Evolutionary conservation across 2,113 vertebrate species (phyloP).

Genomic region (Notiomystis cincta): DNA sequence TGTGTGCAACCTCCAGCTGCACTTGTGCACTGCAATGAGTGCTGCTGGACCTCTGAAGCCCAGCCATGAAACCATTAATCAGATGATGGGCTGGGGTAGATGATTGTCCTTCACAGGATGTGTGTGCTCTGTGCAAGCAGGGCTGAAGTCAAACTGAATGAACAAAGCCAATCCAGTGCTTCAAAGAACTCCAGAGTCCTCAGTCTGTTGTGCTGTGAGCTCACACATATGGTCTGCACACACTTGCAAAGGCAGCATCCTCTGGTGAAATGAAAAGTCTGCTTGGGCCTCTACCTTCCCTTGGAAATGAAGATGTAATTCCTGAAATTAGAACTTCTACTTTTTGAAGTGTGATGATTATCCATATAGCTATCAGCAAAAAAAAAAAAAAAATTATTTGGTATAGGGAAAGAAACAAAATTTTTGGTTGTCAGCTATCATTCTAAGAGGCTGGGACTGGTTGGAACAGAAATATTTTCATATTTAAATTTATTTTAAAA

Average conservation of each 20-base stretch:
- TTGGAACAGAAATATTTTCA: background rate
- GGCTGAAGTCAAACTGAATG: background rate
- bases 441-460: background rate
- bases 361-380: background rate
- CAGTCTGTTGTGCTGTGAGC: background rate
- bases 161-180: background rate
- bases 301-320: background rate
- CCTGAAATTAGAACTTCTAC: background rate
- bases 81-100: background rate
- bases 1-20: background rate
- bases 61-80: background rate
- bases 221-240: background rate
- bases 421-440: background rate
- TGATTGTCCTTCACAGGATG: background rate
- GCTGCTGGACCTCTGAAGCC: background rate
- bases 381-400: background rate
- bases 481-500: background rate
- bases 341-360: background rate
- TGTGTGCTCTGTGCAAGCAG: background rate
- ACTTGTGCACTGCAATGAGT: background rate
- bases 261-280: background rate
- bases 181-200: background rate
- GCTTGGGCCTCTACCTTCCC: background rate
- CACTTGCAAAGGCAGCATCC: background rate
- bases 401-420: background rate